These are phyloP conservation scores for Argyrosomus japonicus DNA, from an alignment of 2,113 vertebrate genomes.

Conservation along the genomic window DNA sequence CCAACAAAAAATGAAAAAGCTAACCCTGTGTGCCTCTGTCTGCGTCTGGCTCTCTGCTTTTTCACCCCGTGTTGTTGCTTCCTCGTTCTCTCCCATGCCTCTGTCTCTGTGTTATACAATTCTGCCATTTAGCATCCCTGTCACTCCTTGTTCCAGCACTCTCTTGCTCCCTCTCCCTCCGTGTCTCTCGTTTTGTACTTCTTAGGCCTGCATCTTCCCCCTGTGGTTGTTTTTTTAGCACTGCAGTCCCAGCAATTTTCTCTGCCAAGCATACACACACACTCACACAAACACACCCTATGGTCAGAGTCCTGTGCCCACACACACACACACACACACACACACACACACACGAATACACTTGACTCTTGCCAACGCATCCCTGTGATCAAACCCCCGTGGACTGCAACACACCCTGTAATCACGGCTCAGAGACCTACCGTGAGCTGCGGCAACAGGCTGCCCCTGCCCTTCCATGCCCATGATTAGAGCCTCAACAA, in stretches of 20 bases:
- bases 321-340: slow-evolving; percentile 2
- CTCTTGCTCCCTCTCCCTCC: neutral
- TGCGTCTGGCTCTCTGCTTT: slow-evolving; percentile 26
- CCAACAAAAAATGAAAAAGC: too few species aligned
- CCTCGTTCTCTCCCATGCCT: neutral
- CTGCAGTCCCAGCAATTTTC: slow-evolving; percentile 52
- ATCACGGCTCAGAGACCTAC: slow-evolving; percentile 69
- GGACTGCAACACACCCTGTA: slow-evolving; percentile 59
- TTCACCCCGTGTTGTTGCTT: neutral
- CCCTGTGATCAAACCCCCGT: slow-evolving; percentile 64
- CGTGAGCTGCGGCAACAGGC: slow-evolving; percentile 54
- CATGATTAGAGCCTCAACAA: slow-evolving; percentile 67
- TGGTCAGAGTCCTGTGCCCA: slow-evolving; percentile 39
- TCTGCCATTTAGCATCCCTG: slow-evolving; percentile 45
- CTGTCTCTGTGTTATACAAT: slow-evolving; percentile 24
- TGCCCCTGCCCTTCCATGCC: slow-evolving; percentile 41
- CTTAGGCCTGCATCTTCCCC: slow-evolving; percentile 32
- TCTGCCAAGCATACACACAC: slow-evolving; percentile 44
- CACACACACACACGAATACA: slow-evolving; percentile 12
- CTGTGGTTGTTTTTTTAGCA: slow-evolving; percentile 44
- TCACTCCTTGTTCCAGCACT: slow-evolving; percentile 35
- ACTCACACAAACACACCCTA: slow-evolving; percentile 52
- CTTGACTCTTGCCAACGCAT: slow-evolving; percentile 17
- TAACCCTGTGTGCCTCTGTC: neutral
- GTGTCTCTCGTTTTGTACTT: slow-evolving; percentile 18